A percentile compares a stretch with the other conserved stretches of the same genome.
These are phyloP conservation scores for Seriola rivoliana DNA, from an alignment of 2,113 vertebrate genomes.

Conservation along the genomic window DNA sequence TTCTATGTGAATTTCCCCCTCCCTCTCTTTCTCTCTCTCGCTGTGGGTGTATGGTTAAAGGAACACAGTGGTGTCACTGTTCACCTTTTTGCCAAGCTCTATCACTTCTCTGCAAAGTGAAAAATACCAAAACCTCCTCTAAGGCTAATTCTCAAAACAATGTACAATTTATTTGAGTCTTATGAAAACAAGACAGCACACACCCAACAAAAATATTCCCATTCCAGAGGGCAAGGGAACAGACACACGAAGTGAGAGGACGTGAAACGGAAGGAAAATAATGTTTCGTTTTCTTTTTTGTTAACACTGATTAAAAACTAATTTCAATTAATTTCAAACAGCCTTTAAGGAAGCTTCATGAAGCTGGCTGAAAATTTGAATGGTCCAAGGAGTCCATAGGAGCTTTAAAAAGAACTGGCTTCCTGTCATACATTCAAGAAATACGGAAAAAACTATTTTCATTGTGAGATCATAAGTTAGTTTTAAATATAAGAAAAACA, in stretches of 20 bases:
- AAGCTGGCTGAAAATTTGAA: neutral
- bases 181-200: conserved; percentile 27
- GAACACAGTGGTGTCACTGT: conserved; percentile 47
- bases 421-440: neutral
- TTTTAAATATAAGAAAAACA: neutral
- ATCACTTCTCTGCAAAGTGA: conserved; percentile 15
- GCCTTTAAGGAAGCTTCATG: neutral
- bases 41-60: conserved; percentile 29
- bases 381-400: neutral
- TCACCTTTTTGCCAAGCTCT: conserved; percentile 28
- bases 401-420: neutral
- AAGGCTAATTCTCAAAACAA: conserved; percentile 50
- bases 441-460: no score
- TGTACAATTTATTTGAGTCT: conserved; percentile 41
- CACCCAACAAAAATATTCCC: neutral
- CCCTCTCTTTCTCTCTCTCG: neutral
- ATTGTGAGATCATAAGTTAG: neutral
- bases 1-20: conserved; percentile 17
- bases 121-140: conserved; percentile 37
- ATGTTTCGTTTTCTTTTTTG: neutral
- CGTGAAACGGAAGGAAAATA: neutral
- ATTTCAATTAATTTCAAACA: conserved; percentile 17
- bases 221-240: conserved; percentile 2
- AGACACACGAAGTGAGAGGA: neutral
- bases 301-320: conserved; percentile 1